Evolutionary conservation across 2,888 invertebrate species (phyloP).

Genomic region (Lymantria monacha): DNA sequence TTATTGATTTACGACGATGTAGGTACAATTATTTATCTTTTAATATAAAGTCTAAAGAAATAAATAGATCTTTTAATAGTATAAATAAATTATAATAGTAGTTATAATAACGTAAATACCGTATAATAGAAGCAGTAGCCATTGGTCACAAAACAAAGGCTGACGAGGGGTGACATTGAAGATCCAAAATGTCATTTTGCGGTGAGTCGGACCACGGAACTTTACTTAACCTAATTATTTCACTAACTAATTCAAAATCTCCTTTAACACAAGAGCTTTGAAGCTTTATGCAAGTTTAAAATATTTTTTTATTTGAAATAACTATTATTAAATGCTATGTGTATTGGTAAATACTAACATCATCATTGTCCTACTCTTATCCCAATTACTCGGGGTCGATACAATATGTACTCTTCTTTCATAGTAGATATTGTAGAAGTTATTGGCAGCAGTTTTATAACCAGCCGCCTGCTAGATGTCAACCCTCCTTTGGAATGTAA

Average conservation of each 20-base stretch:
- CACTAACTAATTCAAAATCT: conserved; percentile 2
- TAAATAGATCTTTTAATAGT: too few relatives aligned
- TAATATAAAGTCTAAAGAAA: too few relatives aligned
- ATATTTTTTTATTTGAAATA: background rate
- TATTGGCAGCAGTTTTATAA: too few relatives aligned
- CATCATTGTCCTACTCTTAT: background rate
- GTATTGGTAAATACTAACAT: background rate
- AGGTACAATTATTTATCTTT: too few relatives aligned
- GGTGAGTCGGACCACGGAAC: conserved; percentile 2
- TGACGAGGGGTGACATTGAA: conserved; percentile 7
- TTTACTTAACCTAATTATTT: conserved; percentile 21
- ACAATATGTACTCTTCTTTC: too few relatives aligned
- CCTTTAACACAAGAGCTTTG: background rate
- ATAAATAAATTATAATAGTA: too few relatives aligned
- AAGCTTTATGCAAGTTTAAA: background rate
- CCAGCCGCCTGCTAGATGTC: too few relatives aligned
- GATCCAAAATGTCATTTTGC: conserved; percentile 6
- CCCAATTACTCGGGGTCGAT: too few relatives aligned
- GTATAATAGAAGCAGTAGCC: background rate
- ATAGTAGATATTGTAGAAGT: too few relatives aligned
- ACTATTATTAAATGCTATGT: background rate
- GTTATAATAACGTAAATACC: too few relatives aligned
- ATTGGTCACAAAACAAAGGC: conserved; percentile 1
- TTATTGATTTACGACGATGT: too few relatives aligned
- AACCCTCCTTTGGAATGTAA: too few relatives aligned